These are phyloP conservation scores for Neodiprion virginianus DNA, from an alignment of 1,140 invertebrate genomes.

Conservation along the genomic window DNA sequence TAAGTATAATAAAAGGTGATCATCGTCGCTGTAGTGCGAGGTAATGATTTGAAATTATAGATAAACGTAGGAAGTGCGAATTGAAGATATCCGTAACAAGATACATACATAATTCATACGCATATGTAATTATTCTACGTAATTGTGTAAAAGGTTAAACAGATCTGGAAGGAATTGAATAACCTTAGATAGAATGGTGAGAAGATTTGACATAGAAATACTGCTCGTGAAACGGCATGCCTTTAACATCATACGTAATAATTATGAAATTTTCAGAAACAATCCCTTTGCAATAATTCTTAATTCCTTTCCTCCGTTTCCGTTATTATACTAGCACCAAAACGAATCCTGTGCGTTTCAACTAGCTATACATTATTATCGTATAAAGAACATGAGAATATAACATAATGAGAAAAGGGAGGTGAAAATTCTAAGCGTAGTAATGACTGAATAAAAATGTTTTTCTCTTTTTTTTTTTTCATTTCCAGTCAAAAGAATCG, in stretches of 20 bases:
- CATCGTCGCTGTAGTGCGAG: slow-evolving; percentile 29
- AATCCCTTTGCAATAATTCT: too few relatives aligned
- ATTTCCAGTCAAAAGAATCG: neutral
- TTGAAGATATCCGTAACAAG: neutral
- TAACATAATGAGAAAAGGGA: neutral
- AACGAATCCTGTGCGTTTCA: neutral
- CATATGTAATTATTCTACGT: neutral
- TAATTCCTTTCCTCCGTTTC: neutral
- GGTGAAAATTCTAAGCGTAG: too few relatives aligned
- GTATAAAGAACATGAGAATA: neutral
- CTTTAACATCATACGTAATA: neutral
- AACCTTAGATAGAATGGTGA: neutral
- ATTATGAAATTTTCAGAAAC: too few relatives aligned
- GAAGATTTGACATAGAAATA: neutral
- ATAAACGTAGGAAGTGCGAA: neutral
- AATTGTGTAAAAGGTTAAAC: neutral
- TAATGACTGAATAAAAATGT: too few relatives aligned
- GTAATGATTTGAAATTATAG: slow-evolving; percentile 17
- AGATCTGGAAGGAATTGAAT: neutral
- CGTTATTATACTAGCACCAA: neutral
- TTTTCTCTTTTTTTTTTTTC: neutral
- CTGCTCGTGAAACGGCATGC: neutral
- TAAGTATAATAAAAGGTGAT: slow-evolving; percentile 30
- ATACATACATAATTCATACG: neutral
- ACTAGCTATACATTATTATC: neutral